Evolutionary conservation across 2,797 vertebrate species (phyloP).

Genomic region (Epinephelus coioides): DNA sequence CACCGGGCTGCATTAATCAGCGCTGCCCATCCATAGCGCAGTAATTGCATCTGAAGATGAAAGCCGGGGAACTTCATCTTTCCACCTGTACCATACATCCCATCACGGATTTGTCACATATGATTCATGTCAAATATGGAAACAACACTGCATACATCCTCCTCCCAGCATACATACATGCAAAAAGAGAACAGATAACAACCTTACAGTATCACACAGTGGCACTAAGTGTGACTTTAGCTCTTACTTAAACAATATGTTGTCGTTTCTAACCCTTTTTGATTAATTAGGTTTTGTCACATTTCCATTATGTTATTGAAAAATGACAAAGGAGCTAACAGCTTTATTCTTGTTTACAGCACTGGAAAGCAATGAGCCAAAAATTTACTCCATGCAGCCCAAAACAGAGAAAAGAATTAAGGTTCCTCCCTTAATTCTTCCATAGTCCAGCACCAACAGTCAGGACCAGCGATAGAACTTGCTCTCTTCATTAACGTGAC

Average conservation of each 20-base stretch:
- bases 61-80: slow-evolving; percentile 69
- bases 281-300: background rate
- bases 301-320: background rate
- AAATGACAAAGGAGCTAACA: background rate
- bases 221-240: background rate
- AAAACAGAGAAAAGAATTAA: slow-evolving; percentile 31
- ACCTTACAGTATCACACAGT: background rate
- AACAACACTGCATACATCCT: slow-evolving; percentile 24
- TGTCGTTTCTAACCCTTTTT: background rate
- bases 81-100: slow-evolving; percentile 66
- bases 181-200: background rate
- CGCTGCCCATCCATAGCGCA: slow-evolving; percentile 61
- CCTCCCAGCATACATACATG: background rate
- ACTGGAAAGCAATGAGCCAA: background rate
- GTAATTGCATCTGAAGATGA: slow-evolving; percentile 78
- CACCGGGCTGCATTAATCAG: slow-evolving; percentile 75
- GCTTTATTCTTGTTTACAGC: background rate
- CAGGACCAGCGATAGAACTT: slow-evolving; percentile 52
- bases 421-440: background rate
- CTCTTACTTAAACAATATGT: background rate
- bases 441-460: slow-evolving; percentile 26
- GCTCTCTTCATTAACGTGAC: slow-evolving; percentile 75
- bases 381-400: background rate
- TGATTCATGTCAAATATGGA: slow-evolving; percentile 69
- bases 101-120: slow-evolving; percentile 55